These are phyloP conservation scores for Diphyllodes magnificus DNA, from an alignment of 2,113 vertebrate species.

Conservation along the genomic window DNA sequence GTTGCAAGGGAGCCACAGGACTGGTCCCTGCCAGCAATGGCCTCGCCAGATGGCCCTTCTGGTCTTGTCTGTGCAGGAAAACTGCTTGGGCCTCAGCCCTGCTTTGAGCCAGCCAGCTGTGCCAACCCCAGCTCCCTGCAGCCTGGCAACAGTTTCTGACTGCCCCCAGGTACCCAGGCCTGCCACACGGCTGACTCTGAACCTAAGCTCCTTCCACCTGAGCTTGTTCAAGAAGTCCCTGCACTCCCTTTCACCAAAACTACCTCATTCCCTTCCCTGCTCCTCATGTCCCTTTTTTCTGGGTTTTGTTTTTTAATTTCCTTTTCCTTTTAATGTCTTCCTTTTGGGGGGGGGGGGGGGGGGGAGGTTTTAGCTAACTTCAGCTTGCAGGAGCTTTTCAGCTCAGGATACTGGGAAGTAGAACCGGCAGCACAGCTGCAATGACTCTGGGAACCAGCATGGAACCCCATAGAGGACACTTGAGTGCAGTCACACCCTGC, in stretches of 20 bases:
- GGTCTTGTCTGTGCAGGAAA: background rate
- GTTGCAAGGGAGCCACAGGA: background rate
- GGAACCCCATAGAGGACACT: background rate
- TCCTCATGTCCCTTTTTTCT: background rate
- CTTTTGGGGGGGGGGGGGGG: background rate
- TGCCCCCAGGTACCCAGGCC: background rate
- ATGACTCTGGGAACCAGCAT: background rate
- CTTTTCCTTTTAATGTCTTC: background rate
- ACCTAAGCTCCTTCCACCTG: background rate
- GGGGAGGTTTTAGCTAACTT: background rate
- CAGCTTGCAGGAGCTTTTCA: background rate
- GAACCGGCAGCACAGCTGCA: background rate
- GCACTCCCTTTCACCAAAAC: background rate
- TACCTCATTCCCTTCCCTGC: background rate
- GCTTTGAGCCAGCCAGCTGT: background rate
- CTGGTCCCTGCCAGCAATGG: background rate
- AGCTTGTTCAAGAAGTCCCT: background rate
- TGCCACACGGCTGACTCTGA: fast-evolving
- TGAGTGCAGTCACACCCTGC: fast-evolving
- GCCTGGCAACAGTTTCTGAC: background rate
- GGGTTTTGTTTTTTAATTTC: background rate
- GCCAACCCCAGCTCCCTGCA: background rate
- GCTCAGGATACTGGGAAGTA: background rate
- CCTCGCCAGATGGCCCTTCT: background rate
- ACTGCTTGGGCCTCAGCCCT: background rate